Percentiles rank a stretch among this genome's conserved stretches.
Conservation (phyloP, 2,113 vertebrate genomes). For the Lichenostomus cassidix region DNA sequence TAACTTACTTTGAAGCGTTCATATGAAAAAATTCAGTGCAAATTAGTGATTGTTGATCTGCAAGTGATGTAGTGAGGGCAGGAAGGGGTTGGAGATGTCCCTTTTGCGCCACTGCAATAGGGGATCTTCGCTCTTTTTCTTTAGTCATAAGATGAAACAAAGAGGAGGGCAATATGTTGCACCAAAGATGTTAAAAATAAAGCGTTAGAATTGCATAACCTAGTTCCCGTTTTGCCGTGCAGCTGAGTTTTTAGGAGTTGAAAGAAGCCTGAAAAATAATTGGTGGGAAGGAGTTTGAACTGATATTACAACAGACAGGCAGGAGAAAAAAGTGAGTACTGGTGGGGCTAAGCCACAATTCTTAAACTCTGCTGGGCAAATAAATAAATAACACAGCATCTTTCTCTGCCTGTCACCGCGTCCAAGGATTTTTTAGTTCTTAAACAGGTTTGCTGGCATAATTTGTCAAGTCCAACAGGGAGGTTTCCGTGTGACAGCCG, state of each 20-base stretch:
- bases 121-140: slow-evolving; percentile 12
- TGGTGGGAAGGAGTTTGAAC: slow-evolving; percentile 1
- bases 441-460: slow-evolving; percentile 62
- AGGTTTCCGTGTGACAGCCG: slow-evolving; percentile 23
- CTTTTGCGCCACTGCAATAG: neutral
- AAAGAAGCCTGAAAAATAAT: slow-evolving; percentile 34
- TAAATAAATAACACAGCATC: slow-evolving; percentile 22
- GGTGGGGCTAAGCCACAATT: neutral
- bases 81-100: neutral
- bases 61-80: neutral
- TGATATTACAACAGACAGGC: neutral
- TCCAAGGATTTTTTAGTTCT: slow-evolving; percentile 64
- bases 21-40: neutral
- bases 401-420: slow-evolving; percentile 41
- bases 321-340: neutral
- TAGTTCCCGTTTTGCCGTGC: neutral
- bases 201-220: slow-evolving; percentile 54
- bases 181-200: slow-evolving; percentile 66
- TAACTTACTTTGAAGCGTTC: neutral
- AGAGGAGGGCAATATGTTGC: slow-evolving; percentile 55
- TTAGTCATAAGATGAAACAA: slow-evolving; percentile 52
- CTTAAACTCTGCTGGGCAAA: neutral
- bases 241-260: slow-evolving; percentile 38
- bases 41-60: neutral
- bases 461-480: slow-evolving; percentile 48